Base-by-base conservation (phyloP, 2,888 invertebrate genomes). In the Pheosia tremula region DNA sequence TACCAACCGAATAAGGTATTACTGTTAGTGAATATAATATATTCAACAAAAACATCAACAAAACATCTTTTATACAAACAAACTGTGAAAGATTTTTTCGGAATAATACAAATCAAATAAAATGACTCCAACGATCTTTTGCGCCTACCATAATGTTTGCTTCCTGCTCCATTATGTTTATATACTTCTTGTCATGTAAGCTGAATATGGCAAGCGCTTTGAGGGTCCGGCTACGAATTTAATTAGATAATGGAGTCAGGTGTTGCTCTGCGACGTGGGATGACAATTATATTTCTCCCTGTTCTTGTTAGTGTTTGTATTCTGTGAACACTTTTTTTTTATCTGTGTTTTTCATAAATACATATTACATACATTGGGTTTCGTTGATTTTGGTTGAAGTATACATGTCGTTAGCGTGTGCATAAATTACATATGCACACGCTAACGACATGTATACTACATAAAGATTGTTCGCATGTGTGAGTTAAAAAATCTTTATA, bases 171-270 rank as follows among this genome's bases (percentile, higher is more conserved):
- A 24, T 24, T 24, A 24, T 24, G 24, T 24, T 24, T 24, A 24
- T 24, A 24, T 24, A 24, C 24, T 43, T 43, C 43, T 9, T 37
- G 10, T 53, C 37, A 50, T 58, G 61, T 61, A 52, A 59, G 65
- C 53, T 61, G 65, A 70, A 61, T 55, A 52, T 58, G 61, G 68
- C 68, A 54, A 71, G 62, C 71, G 68, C 68, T 63, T 55, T 59
- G 67, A 61, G 64, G 57, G 24, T 52, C 58, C 57, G 47, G 58
- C 60, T 55, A 62, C 13, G 50, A 71, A 71, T 62, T 66, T 64
- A 71, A 69, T 71, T 71, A 71, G 62, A 58, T 71, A 69, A 71
- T 71, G 66, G 72, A 66, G 66, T 63, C 66, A 71, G 63, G 72
- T 71, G 67, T 67, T 70, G 54, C 68, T 53, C 53, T 36, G 5